Percentiles rank a stretch among this genome's conserved stretches.
These are phyloP conservation scores for Melanotaenia pygmaea DNA, from an alignment of 2,797 vertebrate genomes.

Conservation along the genomic window DNA sequence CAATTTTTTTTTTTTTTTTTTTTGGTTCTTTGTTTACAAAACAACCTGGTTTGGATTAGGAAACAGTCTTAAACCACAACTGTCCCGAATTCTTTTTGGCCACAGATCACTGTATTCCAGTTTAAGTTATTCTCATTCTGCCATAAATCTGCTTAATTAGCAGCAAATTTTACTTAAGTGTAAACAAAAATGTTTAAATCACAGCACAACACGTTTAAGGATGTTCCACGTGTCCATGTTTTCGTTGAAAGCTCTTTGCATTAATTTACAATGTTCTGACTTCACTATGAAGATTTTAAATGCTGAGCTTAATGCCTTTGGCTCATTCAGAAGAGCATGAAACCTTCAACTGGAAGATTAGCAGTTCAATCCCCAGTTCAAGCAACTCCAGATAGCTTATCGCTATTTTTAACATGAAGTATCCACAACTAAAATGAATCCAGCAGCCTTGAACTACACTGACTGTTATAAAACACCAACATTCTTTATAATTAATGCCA, in stretches of 20 bases:
- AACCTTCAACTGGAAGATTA: not conserved
- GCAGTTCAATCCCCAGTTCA: not conserved
- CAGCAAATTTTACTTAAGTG: not conserved
- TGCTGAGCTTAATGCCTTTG: not conserved
- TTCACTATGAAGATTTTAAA: not conserved
- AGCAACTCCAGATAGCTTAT: not conserved
- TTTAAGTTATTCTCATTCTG: not conserved
- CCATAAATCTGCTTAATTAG: not conserved
- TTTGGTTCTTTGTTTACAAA: not conserved
- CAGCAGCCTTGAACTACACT: not conserved
- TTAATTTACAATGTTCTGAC: not conserved
- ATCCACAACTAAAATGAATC: not conserved
- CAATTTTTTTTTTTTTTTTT: not conserved
- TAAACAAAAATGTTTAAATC: not conserved
- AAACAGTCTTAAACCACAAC: not conserved
- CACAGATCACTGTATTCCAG: not conserved
- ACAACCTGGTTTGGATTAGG: not conserved
- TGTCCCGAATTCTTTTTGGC: not conserved
- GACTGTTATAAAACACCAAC: not conserved
- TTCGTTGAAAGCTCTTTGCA: not conserved
- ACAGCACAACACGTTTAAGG: not conserved
- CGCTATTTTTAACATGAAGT: not conserved
- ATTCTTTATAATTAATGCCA: not conserved
- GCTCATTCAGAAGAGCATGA: not conserved
- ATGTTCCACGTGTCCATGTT: not conserved